A percentile compares a stretch with the other conserved stretches of the same genome.
Evolutionary conservation across 1,140 invertebrate genomes (phyloP).

Genomic region (Amphibalanus amphitrite): DNA sequence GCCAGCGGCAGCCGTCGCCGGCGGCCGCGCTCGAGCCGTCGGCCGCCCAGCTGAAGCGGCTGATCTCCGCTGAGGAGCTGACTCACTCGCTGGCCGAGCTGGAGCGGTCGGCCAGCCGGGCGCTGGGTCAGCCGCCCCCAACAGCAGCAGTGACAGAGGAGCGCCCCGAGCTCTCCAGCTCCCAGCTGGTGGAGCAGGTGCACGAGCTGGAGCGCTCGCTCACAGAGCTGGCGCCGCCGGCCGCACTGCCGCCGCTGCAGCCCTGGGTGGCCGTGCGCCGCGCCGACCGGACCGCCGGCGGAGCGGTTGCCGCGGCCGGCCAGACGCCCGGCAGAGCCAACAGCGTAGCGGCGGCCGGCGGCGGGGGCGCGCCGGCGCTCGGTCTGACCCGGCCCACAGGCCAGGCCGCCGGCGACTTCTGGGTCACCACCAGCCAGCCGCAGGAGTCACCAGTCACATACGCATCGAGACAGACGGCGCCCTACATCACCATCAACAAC

Average conservation of each 20-base stretch:
- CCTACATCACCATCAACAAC: not conserved
- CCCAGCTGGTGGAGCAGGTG: not conserved
- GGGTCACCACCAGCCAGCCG: not conserved
- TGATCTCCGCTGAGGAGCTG: not conserved
- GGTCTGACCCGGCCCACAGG: not conserved
- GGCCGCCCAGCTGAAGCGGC: not conserved
- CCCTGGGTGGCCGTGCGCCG: not conserved
- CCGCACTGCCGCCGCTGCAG: too few relatives aligned
- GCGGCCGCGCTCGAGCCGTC: too few relatives aligned
- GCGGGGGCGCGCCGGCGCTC: not conserved
- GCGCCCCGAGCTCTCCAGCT: not conserved
- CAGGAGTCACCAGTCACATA: not conserved
- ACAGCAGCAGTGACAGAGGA: not conserved
- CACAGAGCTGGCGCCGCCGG: not conserved
- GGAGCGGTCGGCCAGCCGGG: not conserved
- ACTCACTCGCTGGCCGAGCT: not conserved
- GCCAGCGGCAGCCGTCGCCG: not conserved
- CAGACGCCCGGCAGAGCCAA: not conserved
- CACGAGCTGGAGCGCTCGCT: not conserved
- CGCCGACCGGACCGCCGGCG: too few relatives aligned
- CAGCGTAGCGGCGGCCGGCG: too few relatives aligned
- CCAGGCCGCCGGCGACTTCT: not conserved
- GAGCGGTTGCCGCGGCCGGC: not conserved
- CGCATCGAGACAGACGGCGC: not conserved
- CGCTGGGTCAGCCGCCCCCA: not conserved